Evolutionary conservation across 2,113 vertebrate genomes (phyloP), one percentile per base, ranked within the genome.

Genomic region (Onychorhynchus coronatus): DNA sequence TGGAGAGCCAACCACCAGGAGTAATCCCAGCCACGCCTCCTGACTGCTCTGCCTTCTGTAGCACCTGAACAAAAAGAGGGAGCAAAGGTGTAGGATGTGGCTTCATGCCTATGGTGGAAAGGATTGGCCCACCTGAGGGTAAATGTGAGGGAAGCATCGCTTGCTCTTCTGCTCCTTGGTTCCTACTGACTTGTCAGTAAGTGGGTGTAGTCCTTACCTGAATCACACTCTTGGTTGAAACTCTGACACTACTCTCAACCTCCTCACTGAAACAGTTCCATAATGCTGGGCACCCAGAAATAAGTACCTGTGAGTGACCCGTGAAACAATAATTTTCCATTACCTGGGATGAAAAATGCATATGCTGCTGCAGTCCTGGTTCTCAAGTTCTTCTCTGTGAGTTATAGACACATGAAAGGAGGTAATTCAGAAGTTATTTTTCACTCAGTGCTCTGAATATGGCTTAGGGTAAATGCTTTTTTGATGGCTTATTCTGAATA

Each of bases 261-360:
- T 92, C 14, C 47, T 59, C 61, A 9, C 68, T 83, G 75, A 70
- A 88, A 63, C 50, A 83, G 8, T 93, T 85, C 73, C 75, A 0
- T 88, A 75, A 55, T 84, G 61, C 55, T 72, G 88, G 59, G 46
- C 78, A 65, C 66, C 71, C 25, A 82, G 90, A 50, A 94, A 37
- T 71, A 73, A 86, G 30, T 74, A 78, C 39, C 56, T 20, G 44
- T 65, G 82, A 90, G 91, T 82, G 92, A 94, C 92, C 90, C n/a
- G 77, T 94, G 65, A 93, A 95, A 88, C 76, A 93, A 90, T 91
- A 86, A 85, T 94, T 97, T 96, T 92, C 91, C 88, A 92, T 96
- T 95, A 86, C 53, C 24, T 86, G 46, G 68, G 37, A 92, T 95
- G 91, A 96, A 96, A 96, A 97, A 93, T 93, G 79, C 72, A 92